phyloP scores from a whole-genome alignment of 2,113 vertebrate genomes.

The Erythrocebus patas region DNA sequence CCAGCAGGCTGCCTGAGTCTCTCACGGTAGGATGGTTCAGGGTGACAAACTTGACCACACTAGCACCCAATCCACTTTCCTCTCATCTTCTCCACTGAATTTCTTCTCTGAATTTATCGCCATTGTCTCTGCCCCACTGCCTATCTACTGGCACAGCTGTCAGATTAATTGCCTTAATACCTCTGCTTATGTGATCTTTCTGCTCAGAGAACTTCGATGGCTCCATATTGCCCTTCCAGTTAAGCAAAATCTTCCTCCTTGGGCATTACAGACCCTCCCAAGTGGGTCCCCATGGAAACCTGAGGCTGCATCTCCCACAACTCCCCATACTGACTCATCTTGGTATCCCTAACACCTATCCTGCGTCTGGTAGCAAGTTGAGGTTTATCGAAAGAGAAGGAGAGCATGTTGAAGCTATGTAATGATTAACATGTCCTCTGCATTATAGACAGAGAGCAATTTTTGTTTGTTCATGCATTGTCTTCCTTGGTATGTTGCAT shows the following conservation, averaged over 20 bases:
- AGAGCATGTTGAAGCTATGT: too few relatives aligned
- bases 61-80: background rate
- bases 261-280: background rate
- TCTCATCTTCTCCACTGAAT: background rate
- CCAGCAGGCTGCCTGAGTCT: background rate
- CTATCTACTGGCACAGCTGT: background rate
- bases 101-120: background rate
- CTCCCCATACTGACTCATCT: background rate
- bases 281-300: background rate
- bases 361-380: background rate
- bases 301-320: too few relatives aligned
- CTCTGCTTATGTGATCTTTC: background rate
- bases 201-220: rapidly evolving
- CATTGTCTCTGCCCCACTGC: background rate
- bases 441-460: rapidly evolving
- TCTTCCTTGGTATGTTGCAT: rapidly evolving
- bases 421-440: rapidly evolving
- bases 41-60: background rate
- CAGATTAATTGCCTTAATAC: background rate
- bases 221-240: background rate
- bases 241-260: too few relatives aligned
- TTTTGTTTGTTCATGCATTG: rapidly evolving
- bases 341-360: background rate
- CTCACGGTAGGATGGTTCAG: background rate
- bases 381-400: background rate